Evolutionary conservation across 2,113 vertebrate genomes (phyloP), one percentile per base, ranked within the genome.

Genomic region (Dicaeum eximium): DNA sequence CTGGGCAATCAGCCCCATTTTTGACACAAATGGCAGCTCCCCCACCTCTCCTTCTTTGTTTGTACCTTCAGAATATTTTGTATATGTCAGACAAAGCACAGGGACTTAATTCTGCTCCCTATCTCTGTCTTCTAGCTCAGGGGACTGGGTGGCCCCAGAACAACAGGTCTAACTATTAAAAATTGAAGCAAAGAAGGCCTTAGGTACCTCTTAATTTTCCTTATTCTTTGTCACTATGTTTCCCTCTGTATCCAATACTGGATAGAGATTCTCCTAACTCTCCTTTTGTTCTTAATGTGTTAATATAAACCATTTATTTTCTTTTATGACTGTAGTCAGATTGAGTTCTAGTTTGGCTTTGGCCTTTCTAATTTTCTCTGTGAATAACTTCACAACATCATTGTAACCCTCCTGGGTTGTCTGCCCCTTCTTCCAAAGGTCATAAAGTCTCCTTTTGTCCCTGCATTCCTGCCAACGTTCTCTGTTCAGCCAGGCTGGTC

Each of bases 141-240:
- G 1, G 2, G 19, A 23, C 10, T 51, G 25, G 2, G 30, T 33
- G 24, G 1, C 3, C 5, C 3, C 7, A 62, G n/a, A 56, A 62
- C 3, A 61, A 33, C 4, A 30, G 13, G 8, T 51, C 42, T 57
- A 57, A 24, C 18, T 66, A 8, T 50, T 35, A 77, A 81, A 66
- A 28, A 73, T 6, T 50, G 5, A 61, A 9, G 17, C 1, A 69
- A 84, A 69, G 9, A 31, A 65, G 15, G 8, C 13, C 16, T 65
- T 35, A 44, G 70, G 13, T 54, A 35, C 16, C 4, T 50, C 15
- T 61, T 35, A 11, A 13, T 75, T 65, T 54, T 75, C 24, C 20
- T 58, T 17, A 20, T 21, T 37, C 13, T 60, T 80, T 48, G 6
- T 67, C 15, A 17, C 5, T 42, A 0, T 73, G 7, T 27, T 64